Percentiles rank a stretch among this genome's conserved stretches.
These are phyloP conservation scores for Geotrypetes seraphini DNA, from an alignment of 2,797 vertebrate genomes.

Conservation along the genomic window DNA sequence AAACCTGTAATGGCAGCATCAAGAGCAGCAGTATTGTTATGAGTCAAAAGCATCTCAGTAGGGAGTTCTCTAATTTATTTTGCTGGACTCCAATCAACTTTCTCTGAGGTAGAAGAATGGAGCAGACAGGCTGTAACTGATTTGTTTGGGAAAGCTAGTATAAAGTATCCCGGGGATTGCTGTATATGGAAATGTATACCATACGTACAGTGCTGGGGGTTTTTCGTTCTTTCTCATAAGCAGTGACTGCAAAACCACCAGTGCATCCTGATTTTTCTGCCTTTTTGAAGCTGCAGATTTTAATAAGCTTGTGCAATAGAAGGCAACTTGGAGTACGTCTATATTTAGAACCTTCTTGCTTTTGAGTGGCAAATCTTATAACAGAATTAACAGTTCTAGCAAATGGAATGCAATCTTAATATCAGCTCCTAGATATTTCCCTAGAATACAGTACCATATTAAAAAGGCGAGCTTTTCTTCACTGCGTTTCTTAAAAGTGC, in stretches of 20 bases:
- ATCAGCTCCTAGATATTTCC: too few relatives aligned
- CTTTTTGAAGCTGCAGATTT: constrained; percentile 9
- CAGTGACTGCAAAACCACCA: constrained; percentile 4
- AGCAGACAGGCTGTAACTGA: constrained; percentile 1
- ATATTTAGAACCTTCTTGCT: background rate
- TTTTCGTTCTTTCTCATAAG: background rate
- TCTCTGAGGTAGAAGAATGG: background rate
- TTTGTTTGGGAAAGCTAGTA: constrained; percentile 11
- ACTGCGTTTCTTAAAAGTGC: too few relatives aligned
- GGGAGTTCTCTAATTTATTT: too few relatives aligned
- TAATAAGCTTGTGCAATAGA: too few relatives aligned
- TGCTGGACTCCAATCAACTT: constrained; percentile 8
- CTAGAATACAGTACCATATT: too few relatives aligned
- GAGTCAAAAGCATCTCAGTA: too few relatives aligned
- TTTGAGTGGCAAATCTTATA: background rate
- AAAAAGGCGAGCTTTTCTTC: too few relatives aligned
- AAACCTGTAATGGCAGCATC: too few relatives aligned
- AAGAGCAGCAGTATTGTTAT: too few relatives aligned
- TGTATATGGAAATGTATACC: background rate
- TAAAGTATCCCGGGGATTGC: background rate
- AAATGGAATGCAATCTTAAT: too few relatives aligned
- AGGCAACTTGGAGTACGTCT: too few relatives aligned
- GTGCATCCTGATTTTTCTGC: constrained; percentile 6
- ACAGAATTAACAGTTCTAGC: too few relatives aligned
- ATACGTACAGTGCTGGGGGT: background rate